Percentiles rank a stretch among this genome's conserved stretches.
These are phyloP conservation scores for Ascidia mentula DNA, from an alignment of 23 tunicate genomes.

Conservation along the genomic window DNA sequence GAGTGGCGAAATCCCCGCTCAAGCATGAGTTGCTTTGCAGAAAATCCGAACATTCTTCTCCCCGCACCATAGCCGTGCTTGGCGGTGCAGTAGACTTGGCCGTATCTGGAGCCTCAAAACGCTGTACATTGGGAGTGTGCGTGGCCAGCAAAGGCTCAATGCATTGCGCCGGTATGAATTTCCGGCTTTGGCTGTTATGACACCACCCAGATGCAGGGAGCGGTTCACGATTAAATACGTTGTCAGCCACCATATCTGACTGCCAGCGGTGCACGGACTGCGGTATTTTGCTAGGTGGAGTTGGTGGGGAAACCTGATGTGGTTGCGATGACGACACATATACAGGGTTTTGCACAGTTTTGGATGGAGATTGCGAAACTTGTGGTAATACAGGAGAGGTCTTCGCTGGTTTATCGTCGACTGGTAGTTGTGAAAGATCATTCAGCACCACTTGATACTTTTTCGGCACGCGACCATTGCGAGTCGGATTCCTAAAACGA, in stretches of 20 bases:
- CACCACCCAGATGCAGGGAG: not conserved
- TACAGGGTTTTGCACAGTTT: too few relatives aligned
- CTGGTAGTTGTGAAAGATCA: not conserved
- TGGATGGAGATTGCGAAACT: too few relatives aligned
- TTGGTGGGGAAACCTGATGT: not conserved
- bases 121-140: not conserved
- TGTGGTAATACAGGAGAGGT: too few relatives aligned
- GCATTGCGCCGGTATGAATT: constrained; percentile 8
- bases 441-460: not conserved
- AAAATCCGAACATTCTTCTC: constrained; percentile 14
- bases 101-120: not conserved
- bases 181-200: not conserved
- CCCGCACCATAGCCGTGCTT: not conserved
- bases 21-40: not conserved
- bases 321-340: too few relatives aligned
- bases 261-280: not conserved
- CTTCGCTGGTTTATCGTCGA: too few relatives aligned
- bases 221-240: constrained; percentile 13
- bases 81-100: not conserved
- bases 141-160: not conserved
- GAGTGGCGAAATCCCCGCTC: not conserved
- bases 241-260: constrained; percentile 21
- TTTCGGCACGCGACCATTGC: not conserved
- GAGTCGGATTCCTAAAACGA: not conserved
- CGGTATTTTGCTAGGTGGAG: not conserved